Evolutionary conservation across 2,797 vertebrate genomes (phyloP).

Genomic region (Poecile montanus): DNA sequence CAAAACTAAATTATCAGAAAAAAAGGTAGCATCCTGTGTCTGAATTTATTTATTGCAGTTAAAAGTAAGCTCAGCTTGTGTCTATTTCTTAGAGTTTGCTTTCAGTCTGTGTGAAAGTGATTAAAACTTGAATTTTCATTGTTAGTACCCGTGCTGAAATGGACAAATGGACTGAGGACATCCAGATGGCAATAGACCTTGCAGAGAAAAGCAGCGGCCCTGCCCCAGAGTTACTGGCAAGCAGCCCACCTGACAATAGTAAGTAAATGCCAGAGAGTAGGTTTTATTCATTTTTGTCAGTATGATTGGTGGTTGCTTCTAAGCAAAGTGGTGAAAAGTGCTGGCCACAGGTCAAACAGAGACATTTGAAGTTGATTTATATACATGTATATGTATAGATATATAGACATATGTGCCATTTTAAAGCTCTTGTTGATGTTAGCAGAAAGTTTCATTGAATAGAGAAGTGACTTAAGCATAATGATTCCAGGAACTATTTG

Average conservation of each 20-base stretch:
- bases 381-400: background rate
- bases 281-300: background rate
- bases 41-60: background rate
- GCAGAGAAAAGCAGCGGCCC: constrained; percentile 88
- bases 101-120: background rate
- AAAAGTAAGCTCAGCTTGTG: background rate
- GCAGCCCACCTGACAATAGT: constrained; percentile 89
- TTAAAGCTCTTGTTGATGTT: constrained; percentile 13
- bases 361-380: background rate
- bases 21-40: background rate
- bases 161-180: constrained; percentile 96
- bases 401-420: background rate
- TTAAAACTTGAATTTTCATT: background rate
- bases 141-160: constrained; percentile 87
- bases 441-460: background rate
- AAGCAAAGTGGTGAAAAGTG: background rate
- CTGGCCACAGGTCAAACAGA: background rate
- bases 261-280: constrained; percentile 65
- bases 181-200: constrained; percentile 90
- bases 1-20: background rate
- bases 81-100: background rate
- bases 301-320: background rate
- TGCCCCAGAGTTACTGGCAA: constrained; percentile 82
- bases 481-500: background rate
- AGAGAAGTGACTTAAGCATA: background rate